Evolutionary conservation across 2,888 invertebrate genomes (phyloP).

Genomic region (Cheilosia pagana): DNA sequence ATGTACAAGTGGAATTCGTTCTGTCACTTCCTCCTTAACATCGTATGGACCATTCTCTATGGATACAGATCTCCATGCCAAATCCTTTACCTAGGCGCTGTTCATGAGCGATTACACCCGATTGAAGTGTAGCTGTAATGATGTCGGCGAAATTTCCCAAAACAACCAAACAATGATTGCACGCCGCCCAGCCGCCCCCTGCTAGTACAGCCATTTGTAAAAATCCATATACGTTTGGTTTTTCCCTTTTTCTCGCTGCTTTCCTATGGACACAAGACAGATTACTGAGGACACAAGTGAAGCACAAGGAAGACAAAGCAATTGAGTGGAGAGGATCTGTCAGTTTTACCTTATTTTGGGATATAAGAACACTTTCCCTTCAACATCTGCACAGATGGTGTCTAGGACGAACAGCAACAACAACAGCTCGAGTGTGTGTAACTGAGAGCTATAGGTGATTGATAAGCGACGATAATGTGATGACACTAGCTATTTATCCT

Average conservation of each 20-base stretch:
- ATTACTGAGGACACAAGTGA: background rate
- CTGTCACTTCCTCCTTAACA: no score
- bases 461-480: slow-evolving; percentile 76
- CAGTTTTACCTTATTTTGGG: slow-evolving; percentile 33
- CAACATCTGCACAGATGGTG: slow-evolving; percentile 1
- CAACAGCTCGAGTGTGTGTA: slow-evolving; percentile 5
- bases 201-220: slow-evolving; percentile 7
- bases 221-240: background rate
- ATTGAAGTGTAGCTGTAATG: slow-evolving; percentile 28
- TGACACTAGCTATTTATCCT: slow-evolving; percentile 60
- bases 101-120: slow-evolving; percentile 37
- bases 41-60: no score
- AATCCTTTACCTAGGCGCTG: slow-evolving; percentile 13
- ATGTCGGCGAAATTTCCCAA: background rate
- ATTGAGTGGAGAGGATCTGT: slow-evolving; percentile 22
- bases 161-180: slow-evolving; percentile 19
- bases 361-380: background rate
- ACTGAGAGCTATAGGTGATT: slow-evolving; percentile 69
- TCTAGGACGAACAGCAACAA: background rate
- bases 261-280: background rate
- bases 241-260: background rate
- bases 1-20: no score
- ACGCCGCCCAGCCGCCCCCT: no score
- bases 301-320: slow-evolving; percentile 16
- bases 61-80: no score